Evolutionary conservation across 2,888 invertebrate species (phyloP), one percentile per base, ranked within the genome.

Genomic region (Cantharis rustica): DNA sequence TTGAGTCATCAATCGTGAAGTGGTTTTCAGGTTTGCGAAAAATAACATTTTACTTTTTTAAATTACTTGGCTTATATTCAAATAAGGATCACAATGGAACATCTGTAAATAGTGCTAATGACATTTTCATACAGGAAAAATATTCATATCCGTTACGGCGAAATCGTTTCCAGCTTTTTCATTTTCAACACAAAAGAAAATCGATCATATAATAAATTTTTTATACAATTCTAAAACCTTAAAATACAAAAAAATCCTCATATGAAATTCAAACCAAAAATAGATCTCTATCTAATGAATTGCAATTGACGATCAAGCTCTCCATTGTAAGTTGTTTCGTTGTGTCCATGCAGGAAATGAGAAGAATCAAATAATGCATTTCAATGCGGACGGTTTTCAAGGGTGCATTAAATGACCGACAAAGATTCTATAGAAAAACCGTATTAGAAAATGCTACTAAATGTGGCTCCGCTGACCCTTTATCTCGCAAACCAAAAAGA

Each of bases 151-250:
- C 83, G 81, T 81, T 83, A 83, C 82, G 82, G 79, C 76, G 81
- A 79, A 82, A 81, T 85, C 85, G 84, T 85, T 84, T 86, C 84
- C 81, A 83, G 83, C 80, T 84, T 78, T 84, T 85, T 85, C 84
- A 85, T 82, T 66, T 75, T 79, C 68, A 69, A 72, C 31, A 62
- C 68, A 71, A 63, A 31, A 16, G 23, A 72, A 63, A 75, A 71
- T 75, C 20, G 47, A 31, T 27, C 69, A 16, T n/a, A 66, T 23
- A n/a, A 66, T 17, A n/a, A 66, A 20, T 66, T 66, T 23, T 66
- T n/a, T 66, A 20, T 20, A 20, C 64, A 66, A 47, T 47, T 47
- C 47, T 47, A 47, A 47, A 47, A 16, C 17, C n/a, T 66, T 66
- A 66, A 66, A 66, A 66, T 66, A 16, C 20, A 69, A 69, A 69